Percentiles rank a stretch among this genome's conserved stretches.
Evolutionary conservation across 1,140 invertebrate species (phyloP).

Genomic region (Apocrypta bakeri): DNA sequence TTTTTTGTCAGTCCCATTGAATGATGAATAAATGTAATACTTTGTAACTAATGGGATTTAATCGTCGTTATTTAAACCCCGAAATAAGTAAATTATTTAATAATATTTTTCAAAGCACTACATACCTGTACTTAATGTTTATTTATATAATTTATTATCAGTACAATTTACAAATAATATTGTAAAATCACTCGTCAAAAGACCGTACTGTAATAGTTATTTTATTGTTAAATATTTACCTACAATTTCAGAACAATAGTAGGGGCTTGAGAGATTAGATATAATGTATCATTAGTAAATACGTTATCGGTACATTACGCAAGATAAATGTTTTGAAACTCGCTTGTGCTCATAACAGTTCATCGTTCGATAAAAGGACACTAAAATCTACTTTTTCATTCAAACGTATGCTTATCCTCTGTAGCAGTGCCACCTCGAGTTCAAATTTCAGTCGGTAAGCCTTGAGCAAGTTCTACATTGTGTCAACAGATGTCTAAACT

Average conservation of each 20-base stretch:
- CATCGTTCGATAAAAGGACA: not conserved
- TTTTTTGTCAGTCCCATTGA: conserved; percentile 21
- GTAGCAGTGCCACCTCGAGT: not conserved
- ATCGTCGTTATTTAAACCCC: not conserved
- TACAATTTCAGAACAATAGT: not conserved
- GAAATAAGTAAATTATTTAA: too few species aligned
- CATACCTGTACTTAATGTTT: not conserved
- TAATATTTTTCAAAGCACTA: too few species aligned
- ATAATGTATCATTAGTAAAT: not conserved
- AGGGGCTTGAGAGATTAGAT: not conserved
- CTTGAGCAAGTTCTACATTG: not conserved
- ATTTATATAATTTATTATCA: too few species aligned
- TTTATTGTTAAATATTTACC: not conserved
- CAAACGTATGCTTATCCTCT: not conserved
- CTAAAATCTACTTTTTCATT: too few species aligned
- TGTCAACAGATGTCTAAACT: not conserved
- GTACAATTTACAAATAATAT: too few species aligned
- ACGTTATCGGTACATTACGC: not conserved
- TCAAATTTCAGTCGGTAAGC: not conserved
- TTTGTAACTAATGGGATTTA: too few species aligned
- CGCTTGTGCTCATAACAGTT: too few species aligned
- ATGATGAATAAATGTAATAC: conserved; percentile 44
- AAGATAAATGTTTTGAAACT: not conserved
- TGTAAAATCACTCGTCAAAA: too few species aligned
- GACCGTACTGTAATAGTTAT: too few species aligned